phyloP scores from a whole-genome alignment of 92 coral and sea anemone species.

The Porites rus region DNA sequence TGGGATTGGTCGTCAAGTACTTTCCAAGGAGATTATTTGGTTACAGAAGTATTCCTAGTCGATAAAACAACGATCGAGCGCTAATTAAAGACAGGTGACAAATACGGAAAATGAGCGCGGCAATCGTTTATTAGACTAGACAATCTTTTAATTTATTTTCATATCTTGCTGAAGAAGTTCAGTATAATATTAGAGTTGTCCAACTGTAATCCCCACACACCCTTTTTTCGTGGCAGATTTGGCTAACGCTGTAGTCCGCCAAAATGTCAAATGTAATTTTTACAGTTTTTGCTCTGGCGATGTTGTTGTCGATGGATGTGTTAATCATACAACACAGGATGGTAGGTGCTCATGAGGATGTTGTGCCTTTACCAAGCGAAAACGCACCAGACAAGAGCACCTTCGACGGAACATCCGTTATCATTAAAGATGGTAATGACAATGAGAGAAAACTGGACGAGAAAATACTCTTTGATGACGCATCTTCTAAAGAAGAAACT shows the following conservation, averaged over 20 bases:
- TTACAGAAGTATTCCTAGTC: not conserved
- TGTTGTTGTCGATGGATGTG: not conserved
- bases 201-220: no score
- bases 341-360: conserved; percentile 9
- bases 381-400: not conserved
- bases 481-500: not conserved
- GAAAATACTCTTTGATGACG: not conserved
- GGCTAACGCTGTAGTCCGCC: no score
- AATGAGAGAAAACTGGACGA: not conserved
- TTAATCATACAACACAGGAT: not conserved
- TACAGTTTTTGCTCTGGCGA: not conserved
- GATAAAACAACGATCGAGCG: not conserved
- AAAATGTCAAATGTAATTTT: conserved; percentile 5
- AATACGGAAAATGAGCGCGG: not conserved
- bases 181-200: no score
- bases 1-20: not conserved
- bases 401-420: not conserved
- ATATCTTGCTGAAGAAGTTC: no score
- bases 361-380: not conserved
- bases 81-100: not conserved
- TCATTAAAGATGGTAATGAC: not conserved
- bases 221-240: no score
- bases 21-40: not conserved
- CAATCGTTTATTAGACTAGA: no score
- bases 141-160: no score